Conservation (phyloP, 2,113 vertebrate genomes). For the Dicrurus megarhynchus region DNA sequence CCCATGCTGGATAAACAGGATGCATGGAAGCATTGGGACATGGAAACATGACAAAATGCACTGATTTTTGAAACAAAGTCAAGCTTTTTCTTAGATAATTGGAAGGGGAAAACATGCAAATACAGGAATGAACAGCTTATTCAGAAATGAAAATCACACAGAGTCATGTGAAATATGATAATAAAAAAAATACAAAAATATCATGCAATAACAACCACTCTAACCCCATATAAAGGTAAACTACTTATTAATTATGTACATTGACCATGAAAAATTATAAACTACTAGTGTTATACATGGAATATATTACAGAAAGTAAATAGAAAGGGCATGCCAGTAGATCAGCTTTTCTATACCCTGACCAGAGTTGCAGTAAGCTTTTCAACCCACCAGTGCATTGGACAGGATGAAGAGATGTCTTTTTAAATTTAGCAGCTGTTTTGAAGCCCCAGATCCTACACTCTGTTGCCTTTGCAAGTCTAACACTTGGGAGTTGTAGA, state of each 20-base stretch:
- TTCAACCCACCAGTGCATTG: slow-evolving; percentile 27
- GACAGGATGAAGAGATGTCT: not conserved
- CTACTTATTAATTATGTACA: slow-evolving; percentile 31
- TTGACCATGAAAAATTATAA: not conserved
- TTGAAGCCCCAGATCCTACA: not conserved
- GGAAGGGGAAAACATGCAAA: slow-evolving; percentile 65
- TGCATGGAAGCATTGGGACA: slow-evolving; percentile 75
- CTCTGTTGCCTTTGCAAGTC: not conserved
- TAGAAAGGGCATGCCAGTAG: not conserved
- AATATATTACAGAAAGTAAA: slow-evolving; percentile 38
- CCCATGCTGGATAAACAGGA: slow-evolving; percentile 77
- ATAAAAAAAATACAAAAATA: slow-evolving; percentile 55
- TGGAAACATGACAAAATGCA: slow-evolving; percentile 76
- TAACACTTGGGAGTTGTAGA: not conserved
- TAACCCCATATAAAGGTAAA: slow-evolving; percentile 21
- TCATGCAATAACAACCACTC: slow-evolving; percentile 25
- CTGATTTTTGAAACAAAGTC: slow-evolving; percentile 71
- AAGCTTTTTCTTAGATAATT: slow-evolving; percentile 62
- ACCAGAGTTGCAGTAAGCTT: slow-evolving; percentile 70
- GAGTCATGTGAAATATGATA: slow-evolving; percentile 27
- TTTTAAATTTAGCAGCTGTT: not conserved
- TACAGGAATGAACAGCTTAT: slow-evolving; percentile 53
- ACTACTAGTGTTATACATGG: not conserved
- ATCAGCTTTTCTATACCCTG: slow-evolving; percentile 29
- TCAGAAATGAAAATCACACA: slow-evolving; percentile 35